phyloP scores from a whole-genome alignment of 1,140 invertebrate genomes.

The Pantala flavescens region DNA sequence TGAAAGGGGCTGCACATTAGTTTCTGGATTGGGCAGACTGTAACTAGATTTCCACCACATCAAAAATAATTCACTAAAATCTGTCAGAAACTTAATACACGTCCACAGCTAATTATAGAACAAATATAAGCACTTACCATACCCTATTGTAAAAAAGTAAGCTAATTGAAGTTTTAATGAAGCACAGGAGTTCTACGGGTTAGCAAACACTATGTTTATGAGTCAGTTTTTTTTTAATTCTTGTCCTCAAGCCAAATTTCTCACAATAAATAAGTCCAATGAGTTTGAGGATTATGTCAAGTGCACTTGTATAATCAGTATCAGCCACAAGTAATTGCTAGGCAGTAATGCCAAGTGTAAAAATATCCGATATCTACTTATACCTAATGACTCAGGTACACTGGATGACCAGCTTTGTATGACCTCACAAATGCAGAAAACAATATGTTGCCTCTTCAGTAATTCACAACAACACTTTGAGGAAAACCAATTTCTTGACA shows the following conservation, averaged over 20 bases:
- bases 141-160: neutral
- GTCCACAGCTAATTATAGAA: neutral
- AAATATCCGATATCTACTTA: neutral
- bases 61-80: neutral
- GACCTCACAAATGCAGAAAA: neutral
- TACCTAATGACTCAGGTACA: conserved; percentile 5
- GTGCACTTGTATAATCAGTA: neutral
- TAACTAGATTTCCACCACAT: neutral
- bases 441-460: neutral
- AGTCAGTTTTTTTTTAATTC: neutral
- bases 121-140: neutral
- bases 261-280: neutral
- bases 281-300: neutral
- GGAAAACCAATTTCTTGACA: neutral
- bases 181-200: neutral
- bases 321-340: neutral
- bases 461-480: neutral
- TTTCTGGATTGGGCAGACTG: neutral
- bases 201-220: neutral
- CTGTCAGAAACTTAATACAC: neutral
- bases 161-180: neutral
- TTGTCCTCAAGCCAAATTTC: neutral
- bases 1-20: neutral
- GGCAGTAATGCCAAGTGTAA: neutral
- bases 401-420: neutral